Base-by-base conservation (phyloP, 2,797 vertebrate genomes). In the Acropternis orthonyx region DNA sequence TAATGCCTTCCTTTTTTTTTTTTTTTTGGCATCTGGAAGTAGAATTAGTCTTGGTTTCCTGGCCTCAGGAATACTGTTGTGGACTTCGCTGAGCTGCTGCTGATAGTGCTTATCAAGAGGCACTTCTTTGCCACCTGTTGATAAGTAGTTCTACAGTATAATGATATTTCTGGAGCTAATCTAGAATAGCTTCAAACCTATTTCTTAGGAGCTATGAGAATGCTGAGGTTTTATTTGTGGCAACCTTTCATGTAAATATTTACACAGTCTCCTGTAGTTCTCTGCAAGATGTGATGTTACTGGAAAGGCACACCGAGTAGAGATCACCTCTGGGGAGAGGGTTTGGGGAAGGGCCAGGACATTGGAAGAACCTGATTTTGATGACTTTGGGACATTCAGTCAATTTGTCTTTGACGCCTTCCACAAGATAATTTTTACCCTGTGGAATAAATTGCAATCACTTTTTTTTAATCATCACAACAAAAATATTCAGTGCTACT, bases 1-100 rank as follows among this genome's bases (percentile, higher is more conserved):
- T 36, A 66, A n/a, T 54, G 21, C 4, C 12, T 24, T 18, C 13
- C 34, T 36, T 41, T 51, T 65, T 36, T n/a, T 49, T 52, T 69
- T 26, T 7, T n/a, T n/a, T n/a, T n/a, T n/a, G n/a, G 0, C 8
- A 26, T 0, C 2, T 43, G 26, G n/a, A 56, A 74, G 5, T 32
- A 39, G 51, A 34, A 30, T 71, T 79, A 65, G 15, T 87, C 36
- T 79, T 34, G 27, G 7, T 67, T 89, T 93, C 48, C 41, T n/a
- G 26, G 24, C 34, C 37, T 84, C 52, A 39, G 56, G 24, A 87
- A 67, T 41, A 14, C 17, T 30, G 34, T 15, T 80, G 34, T 61
- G 80, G 63, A 59, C 41, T 88, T 75, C 43, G 66, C 8, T 67
- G 68, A 77, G 52, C 39, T 7, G 4, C 52, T 65, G 84, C 65